Conservation (phyloP, 2,888 invertebrate species). For the Ophioninae sp. region DNA sequence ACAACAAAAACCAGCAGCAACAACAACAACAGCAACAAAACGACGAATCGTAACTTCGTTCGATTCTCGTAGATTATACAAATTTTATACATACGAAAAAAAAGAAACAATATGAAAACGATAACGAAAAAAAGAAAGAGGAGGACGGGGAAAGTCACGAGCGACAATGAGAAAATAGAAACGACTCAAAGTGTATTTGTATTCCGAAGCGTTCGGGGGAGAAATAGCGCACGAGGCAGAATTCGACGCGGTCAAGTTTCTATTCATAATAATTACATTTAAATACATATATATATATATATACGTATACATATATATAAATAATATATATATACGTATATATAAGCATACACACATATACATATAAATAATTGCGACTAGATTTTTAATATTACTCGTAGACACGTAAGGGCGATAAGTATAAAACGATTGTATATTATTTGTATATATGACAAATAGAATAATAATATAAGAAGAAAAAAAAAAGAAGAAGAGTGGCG, state of each 20-base stretch:
- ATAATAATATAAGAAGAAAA: constrained; percentile 83
- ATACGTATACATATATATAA: constrained; percentile 66
- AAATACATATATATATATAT: constrained; percentile 42
- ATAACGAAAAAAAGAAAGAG: constrained; percentile 15
- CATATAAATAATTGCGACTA: constrained; percentile 72
- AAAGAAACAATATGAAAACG: background rate
- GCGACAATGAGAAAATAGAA: constrained; percentile 36
- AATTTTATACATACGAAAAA: constrained; percentile 75
- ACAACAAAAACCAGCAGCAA: constrained; percentile 40
- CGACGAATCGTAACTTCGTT: constrained; percentile 70
- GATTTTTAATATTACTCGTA: constrained; percentile 74
- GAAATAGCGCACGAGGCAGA: constrained; percentile 69
- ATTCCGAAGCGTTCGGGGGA: constrained; percentile 69
- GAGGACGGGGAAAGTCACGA: background rate
- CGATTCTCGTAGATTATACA: constrained; percentile 77
- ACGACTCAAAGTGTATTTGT: constrained; percentile 71
- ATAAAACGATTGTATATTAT: constrained; percentile 82
- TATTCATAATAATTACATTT: constrained; percentile 74
- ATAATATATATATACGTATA: constrained; percentile 68
- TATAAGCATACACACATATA: constrained; percentile 35
- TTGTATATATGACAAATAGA: constrained; percentile 86
- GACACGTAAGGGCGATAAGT: constrained; percentile 52
- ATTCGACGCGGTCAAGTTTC: constrained; percentile 77
- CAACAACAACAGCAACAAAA: constrained; percentile 27
- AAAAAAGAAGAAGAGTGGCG: constrained; percentile 81